Conservation (phyloP, 2,113 vertebrate species). For the Poeciliopsis prolifica region DNA sequence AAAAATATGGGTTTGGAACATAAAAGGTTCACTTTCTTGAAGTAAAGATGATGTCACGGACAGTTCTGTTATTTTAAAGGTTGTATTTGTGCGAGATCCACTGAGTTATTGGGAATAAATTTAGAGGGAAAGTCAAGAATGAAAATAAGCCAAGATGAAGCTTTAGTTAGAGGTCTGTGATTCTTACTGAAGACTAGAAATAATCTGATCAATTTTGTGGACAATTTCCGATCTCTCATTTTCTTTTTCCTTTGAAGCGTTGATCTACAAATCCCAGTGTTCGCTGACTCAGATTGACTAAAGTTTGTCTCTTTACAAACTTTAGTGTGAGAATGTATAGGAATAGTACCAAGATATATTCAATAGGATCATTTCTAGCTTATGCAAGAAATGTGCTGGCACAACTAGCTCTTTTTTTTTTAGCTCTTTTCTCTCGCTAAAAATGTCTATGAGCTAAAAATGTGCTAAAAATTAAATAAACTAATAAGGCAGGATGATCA, state of each 20-base stretch:
- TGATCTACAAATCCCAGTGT: too few relatives aligned
- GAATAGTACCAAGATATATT: too few relatives aligned
- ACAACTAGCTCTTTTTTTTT: too few relatives aligned
- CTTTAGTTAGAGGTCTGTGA: slow-evolving; percentile 13
- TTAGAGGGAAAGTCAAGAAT: not conserved
- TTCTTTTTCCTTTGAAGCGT: not conserved
- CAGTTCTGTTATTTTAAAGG: not conserved
- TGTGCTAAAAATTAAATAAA: too few relatives aligned
- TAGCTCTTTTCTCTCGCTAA: too few relatives aligned
- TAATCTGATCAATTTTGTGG: not conserved
- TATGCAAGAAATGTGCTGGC: too few relatives aligned
- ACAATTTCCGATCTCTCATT: not conserved
- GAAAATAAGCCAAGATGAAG: slow-evolving; percentile 27
- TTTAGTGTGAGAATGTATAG: too few relatives aligned
- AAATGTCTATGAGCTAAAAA: too few relatives aligned
- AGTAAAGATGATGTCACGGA: not conserved
- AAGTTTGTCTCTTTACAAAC: too few relatives aligned
- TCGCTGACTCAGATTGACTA: too few relatives aligned
- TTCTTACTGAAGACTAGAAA: slow-evolving; percentile 3
- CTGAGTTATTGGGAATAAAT: not conserved
- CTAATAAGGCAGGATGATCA: too few relatives aligned
- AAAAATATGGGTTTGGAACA: not conserved
- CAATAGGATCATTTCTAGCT: too few relatives aligned
- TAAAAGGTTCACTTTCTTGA: not conserved
- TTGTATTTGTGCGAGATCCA: slow-evolving; percentile 5